phyloP scores from a whole-genome alignment of 2,888 invertebrate species.

The Eledona agricola region DNA sequence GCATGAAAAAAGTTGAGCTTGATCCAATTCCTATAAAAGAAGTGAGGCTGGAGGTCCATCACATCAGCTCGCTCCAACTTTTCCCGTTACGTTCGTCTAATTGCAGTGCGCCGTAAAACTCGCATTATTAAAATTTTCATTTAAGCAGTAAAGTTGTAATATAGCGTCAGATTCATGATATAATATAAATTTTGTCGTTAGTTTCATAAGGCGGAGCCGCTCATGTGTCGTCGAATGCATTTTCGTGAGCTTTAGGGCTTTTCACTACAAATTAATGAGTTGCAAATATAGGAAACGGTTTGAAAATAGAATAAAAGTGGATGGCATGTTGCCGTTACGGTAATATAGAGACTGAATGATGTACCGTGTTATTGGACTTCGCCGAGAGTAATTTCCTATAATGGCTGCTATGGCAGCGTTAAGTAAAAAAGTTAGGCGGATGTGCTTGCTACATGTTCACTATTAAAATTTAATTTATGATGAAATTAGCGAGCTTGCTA shows the following conservation, averaged over 20 bases:
- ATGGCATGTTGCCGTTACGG: conserved; percentile 16
- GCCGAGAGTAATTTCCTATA: conserved; percentile 18
- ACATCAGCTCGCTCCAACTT: too few relatives aligned
- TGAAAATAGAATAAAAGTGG: conserved; percentile 18
- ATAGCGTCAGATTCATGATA: conserved; percentile 28
- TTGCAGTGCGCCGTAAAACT: conserved; percentile 23
- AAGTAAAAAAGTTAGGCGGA: conserved; percentile 4
- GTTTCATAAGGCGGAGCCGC: conserved; percentile 19
- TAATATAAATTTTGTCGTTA: conserved; percentile 34
- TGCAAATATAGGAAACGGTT: conserved; percentile 30
- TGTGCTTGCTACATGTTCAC: conserved; percentile 9
- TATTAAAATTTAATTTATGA: conserved; percentile 31
- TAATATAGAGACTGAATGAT: conserved; percentile 21
- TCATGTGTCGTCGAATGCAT: conserved; percentile 32
- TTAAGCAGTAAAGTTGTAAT: conserved; percentile 32
- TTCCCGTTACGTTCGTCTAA: conserved; percentile 8
- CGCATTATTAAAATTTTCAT: conserved; percentile 37
- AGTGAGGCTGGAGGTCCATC: too few relatives aligned
- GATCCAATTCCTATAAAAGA: too few relatives aligned
- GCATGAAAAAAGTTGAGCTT: too few relatives aligned
- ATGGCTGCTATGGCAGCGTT: conserved; percentile 13
- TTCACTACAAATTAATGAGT: conserved; percentile 37
- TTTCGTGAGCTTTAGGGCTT: conserved; percentile 31
- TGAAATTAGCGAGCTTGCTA: not conserved
- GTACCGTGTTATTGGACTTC: conserved; percentile 27